These are phyloP conservation scores for Hydroisotoma schaefferi DNA, from an alignment of 2,888 invertebrate genomes.

Conservation along the genomic window DNA sequence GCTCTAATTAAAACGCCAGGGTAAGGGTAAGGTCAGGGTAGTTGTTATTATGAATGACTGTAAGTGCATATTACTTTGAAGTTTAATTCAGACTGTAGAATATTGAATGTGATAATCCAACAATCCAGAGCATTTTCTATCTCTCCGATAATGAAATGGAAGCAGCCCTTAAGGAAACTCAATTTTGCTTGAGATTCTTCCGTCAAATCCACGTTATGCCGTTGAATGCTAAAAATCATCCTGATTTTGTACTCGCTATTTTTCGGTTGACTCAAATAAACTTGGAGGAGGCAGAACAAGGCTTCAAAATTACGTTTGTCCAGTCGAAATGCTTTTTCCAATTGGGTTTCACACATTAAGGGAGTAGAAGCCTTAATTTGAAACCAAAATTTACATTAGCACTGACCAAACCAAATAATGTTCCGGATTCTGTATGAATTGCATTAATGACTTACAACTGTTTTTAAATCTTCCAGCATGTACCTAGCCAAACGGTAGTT, in stretches of 20 bases:
- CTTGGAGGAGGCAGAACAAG: slow-evolving; percentile 4
- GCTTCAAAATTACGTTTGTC: slow-evolving; percentile 11
- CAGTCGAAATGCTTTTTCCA: slow-evolving; percentile 17
- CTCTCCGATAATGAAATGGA: slow-evolving; percentile 12
- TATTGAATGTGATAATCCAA: not conserved
- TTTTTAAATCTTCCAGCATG: slow-evolving; percentile 12
- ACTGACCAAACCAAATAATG: too few relatives aligned
- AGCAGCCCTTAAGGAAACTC: slow-evolving; percentile 16
- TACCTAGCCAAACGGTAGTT: slow-evolving; percentile 32
- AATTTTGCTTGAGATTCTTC: slow-evolving; percentile 5
- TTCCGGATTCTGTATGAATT: too few relatives aligned
- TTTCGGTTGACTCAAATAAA: slow-evolving; percentile 12
- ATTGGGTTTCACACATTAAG: not conserved
- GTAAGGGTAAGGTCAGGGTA: too few relatives aligned
- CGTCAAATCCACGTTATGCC: slow-evolving; percentile 8
- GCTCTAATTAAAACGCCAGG: too few relatives aligned
- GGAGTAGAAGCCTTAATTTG: slow-evolving; percentile 15
- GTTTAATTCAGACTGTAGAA: not conserved
- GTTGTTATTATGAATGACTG: too few relatives aligned
- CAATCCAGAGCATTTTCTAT: not conserved
- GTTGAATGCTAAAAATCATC: slow-evolving; percentile 5
- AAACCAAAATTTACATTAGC: too few relatives aligned
- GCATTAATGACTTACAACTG: not conserved
- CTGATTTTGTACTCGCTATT: slow-evolving; percentile 10
- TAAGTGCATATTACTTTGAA: too few relatives aligned